Percentiles rank a stretch among this genome's conserved stretches.
phyloP scores from a whole-genome alignment of 2,797 vertebrate genomes.

The Siniperca obscura region DNA sequence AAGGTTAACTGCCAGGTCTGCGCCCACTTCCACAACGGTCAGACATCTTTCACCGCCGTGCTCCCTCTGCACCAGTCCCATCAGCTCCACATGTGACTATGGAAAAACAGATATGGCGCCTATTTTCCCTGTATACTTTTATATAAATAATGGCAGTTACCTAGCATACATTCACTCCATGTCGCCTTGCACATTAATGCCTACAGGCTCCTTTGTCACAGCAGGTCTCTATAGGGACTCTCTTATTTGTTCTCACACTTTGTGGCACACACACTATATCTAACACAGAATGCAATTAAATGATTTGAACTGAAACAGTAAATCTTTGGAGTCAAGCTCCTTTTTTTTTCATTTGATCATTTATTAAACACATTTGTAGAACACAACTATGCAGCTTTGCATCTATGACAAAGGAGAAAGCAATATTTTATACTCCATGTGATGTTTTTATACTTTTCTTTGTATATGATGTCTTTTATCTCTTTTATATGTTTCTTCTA shows the following conservation, averaged over 20 bases:
- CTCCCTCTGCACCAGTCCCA: conserved; percentile 33
- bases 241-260: conserved; percentile 8
- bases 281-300: conserved; percentile 6
- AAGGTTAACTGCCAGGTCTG: conserved; percentile 81
- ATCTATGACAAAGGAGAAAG: not conserved
- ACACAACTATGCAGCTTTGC: not conserved
- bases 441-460: not conserved
- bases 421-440: not conserved
- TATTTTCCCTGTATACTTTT: not conserved
- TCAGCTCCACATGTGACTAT: conserved; percentile 14
- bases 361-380: not conserved
- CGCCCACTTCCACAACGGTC: conserved; percentile 49
- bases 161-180: conserved; percentile 7
- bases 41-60: conserved; percentile 51
- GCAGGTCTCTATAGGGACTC: not conserved
- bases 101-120: not conserved
- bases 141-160: conserved; percentile 27
- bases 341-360: conserved; percentile 4
- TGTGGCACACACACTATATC: not conserved
- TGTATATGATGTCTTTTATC: not conserved
- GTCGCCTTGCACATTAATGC: not conserved
- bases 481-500: not conserved
- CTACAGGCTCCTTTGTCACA: conserved; percentile 14
- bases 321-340: not conserved
- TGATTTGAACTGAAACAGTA: not conserved